These are phyloP conservation scores for Drosophila bocqueti DNA, from an alignment of 1,140 invertebrate genomes.

Conservation along the genomic window DNA sequence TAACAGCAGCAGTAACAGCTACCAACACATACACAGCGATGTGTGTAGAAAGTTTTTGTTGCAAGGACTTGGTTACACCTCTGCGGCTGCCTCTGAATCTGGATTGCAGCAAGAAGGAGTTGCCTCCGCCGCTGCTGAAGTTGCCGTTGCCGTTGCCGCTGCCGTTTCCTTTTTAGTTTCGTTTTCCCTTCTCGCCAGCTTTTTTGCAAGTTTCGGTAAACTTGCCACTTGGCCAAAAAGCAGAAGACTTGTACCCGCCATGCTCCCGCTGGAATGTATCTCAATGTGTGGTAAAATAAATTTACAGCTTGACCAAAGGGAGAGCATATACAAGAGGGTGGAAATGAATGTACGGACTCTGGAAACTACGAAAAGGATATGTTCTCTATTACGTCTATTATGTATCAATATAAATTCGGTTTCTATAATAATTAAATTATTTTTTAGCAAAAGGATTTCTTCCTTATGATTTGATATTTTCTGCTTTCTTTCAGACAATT, in stretches of 20 bases:
- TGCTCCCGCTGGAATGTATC: conserved; percentile 46
- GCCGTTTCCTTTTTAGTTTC: conserved; percentile 46
- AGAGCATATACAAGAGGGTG: background rate
- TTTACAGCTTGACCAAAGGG: conserved; percentile 59
- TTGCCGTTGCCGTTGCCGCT: conserved; percentile 1
- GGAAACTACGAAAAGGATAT: background rate
- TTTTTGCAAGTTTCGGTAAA: conserved; percentile 51
- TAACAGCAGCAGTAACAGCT: conserved; percentile 47
- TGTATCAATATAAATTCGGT: too few relatives aligned
- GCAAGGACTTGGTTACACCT: conserved; percentile 68
- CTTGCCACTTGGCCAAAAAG: conserved; percentile 61
- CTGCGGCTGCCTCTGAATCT: conserved; percentile 52
- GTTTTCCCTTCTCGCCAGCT: background rate
- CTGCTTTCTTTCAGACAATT: background rate
- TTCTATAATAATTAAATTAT: background rate
- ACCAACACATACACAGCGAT: conserved; percentile 29
- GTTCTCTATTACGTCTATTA: background rate
- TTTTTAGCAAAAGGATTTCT: background rate
- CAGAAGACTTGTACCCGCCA: conserved; percentile 48
- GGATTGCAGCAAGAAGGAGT: conserved; percentile 44
- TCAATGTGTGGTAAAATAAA: conserved; percentile 74
- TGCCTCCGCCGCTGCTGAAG: conserved; percentile 38
- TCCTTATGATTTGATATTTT: too few relatives aligned
- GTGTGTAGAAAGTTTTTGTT: conserved; percentile 64
- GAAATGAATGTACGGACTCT: background rate